A percentile compares a stretch with the other conserved stretches of the same genome.
These are phyloP conservation scores for Pegoplata infirma DNA, from an alignment of 2,888 invertebrate genomes.

Conservation along the genomic window DNA sequence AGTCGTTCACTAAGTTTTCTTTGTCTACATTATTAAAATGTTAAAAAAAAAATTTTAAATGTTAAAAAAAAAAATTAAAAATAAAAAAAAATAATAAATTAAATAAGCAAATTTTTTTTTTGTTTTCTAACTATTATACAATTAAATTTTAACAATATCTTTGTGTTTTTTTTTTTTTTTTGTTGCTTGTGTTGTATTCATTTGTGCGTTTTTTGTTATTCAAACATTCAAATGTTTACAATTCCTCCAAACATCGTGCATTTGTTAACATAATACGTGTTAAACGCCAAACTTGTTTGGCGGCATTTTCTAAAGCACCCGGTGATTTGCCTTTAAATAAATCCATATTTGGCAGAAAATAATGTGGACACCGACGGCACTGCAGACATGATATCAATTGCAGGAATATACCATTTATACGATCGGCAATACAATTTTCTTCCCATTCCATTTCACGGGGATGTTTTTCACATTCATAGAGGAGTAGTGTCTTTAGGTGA, in stretches of 20 bases:
- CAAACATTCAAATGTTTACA: constrained; percentile 79
- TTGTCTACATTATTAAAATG: too few species aligned
- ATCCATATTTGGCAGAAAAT: constrained; percentile 96
- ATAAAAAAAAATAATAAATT: constrained; percentile 30
- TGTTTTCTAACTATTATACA: constrained; percentile 51
- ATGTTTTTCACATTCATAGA: constrained; percentile 98
- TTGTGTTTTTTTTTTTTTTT: constrained; percentile 30
- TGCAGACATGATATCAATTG: constrained; percentile 97
- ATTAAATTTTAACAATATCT: constrained; percentile 48
- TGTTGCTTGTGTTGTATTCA: constrained; percentile 1
- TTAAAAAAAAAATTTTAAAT: too few species aligned
- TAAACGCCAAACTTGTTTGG: constrained; percentile 95
- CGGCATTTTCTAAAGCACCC: constrained; percentile 93
- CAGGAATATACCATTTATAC: constrained; percentile 95
- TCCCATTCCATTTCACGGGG: constrained; percentile 97
- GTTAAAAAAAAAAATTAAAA: too few species aligned
- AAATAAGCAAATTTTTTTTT: constrained; percentile 31
- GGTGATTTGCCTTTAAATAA: constrained; percentile 95
- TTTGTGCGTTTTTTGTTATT: constrained; percentile 16
- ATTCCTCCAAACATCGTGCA: constrained; percentile 92
- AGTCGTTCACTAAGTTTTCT: too few species aligned
- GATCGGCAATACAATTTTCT: constrained; percentile 92
- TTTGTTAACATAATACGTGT: constrained; percentile 95
- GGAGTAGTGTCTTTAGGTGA: constrained; percentile 92
- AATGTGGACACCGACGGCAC: constrained; percentile 96